phyloP scores from a whole-genome alignment of 2,888 invertebrate species.

The Microctonus aethiopoides region DNA sequence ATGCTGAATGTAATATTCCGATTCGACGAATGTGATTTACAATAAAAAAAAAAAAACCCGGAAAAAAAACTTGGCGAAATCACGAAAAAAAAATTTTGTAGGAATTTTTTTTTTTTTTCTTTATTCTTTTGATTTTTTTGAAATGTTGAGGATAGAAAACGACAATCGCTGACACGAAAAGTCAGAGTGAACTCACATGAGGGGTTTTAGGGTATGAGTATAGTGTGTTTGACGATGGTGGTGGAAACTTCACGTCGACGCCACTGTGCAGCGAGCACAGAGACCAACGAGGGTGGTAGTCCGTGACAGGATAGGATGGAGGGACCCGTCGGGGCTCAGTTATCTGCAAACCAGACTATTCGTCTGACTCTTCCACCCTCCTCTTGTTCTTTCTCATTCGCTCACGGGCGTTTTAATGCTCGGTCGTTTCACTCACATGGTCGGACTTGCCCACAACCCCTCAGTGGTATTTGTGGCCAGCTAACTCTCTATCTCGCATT shows the following conservation, averaged over 20 bases:
- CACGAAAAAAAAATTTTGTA: too few species aligned
- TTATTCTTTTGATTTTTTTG: too few species aligned
- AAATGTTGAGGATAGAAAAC: neutral
- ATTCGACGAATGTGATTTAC: too few species aligned
- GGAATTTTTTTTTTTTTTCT: too few species aligned
- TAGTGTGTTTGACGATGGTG: neutral
- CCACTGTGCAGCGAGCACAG: slow-evolving; percentile 22
- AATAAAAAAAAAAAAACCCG: too few species aligned
- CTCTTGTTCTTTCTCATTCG: slow-evolving; percentile 20
- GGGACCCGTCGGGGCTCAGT: slow-evolving; percentile 26
- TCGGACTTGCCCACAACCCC: slow-evolving; percentile 42
- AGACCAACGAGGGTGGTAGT: slow-evolving; percentile 28
- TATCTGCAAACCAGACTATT: slow-evolving; percentile 32
- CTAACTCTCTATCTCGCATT: slow-evolving; percentile 35
- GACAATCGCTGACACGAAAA: slow-evolving; percentile 6
- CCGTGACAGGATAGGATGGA: slow-evolving; percentile 31
- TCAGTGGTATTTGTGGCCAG: slow-evolving; percentile 31
- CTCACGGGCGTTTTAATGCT: slow-evolving; percentile 8
- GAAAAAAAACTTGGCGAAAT: too few species aligned
- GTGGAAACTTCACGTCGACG: slow-evolving; percentile 28
- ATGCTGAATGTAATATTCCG: too few species aligned
- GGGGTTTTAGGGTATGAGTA: neutral
- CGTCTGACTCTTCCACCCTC: neutral
- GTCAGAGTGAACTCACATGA: neutral
- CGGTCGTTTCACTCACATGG: slow-evolving; percentile 26